Evolutionary conservation across 2,888 invertebrate species (phyloP), one percentile per base, ranked within the genome.

Genomic region (Spatulosminthurus flaviceps): DNA sequence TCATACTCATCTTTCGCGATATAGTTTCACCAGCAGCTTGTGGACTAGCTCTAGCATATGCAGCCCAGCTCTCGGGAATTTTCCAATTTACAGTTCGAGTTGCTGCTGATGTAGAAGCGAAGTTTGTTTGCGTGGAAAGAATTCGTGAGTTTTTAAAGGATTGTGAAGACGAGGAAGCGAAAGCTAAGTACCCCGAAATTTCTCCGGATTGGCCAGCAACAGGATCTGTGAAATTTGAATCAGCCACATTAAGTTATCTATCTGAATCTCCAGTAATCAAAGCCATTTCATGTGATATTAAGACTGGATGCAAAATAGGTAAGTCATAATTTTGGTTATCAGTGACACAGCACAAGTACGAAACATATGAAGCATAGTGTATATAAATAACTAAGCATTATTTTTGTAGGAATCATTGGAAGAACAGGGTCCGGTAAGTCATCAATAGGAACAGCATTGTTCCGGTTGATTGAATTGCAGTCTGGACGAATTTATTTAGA

Each of bases 11-110:
- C 21, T 84, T 85, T 51, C 82, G 83, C 51, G 83, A 84, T 29
- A 42, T 73, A 29, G 81, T 85, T 21, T 81, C 84, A 1, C 82
- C 81, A 16, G 84, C 84, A 5, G 82, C 84, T 0, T 81, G 80
- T 42, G 92, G 92, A 9, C 88, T 92, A 80, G 92, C 91, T 0
- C 87, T 92, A 82, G 88, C 91, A 0, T 91, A 91, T 83, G 89
- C 91, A 28, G 88, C 90, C 13, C 89, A 91, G 88, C 88, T 91
- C 83, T 89, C 89, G 51, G 90, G 90, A 21, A 87, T 90, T 29
- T 90, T 91, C 84, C 90, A 90, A 86, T 90, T 88, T 81, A 89
- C 90, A 0, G 88, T 90, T 2, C 87, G 89, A 82, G 84, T 89
- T 77, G 87, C 89, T 79, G 88, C 89, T 0, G 89, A 90, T 84